These are phyloP conservation scores for Creontiades dilutus DNA, from an alignment of 2,888 invertebrate genomes.

Conservation along the genomic window DNA sequence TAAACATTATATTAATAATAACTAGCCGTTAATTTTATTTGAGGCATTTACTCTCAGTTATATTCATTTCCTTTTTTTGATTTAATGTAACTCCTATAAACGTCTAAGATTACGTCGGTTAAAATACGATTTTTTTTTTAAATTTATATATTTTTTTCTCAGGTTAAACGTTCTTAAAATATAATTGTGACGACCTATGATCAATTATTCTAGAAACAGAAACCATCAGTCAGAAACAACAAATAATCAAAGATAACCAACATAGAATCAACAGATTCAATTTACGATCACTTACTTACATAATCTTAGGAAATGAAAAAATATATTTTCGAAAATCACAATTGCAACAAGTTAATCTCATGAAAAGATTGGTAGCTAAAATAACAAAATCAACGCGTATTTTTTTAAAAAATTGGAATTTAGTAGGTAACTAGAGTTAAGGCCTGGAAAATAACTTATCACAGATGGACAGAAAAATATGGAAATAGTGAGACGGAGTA, in stretches of 20 bases:
- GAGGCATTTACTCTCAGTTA: neutral
- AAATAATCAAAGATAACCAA: neutral
- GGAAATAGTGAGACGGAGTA: too few relatives aligned
- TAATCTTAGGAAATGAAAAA: neutral
- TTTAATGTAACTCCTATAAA: neutral
- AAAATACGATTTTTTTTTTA: neutral
- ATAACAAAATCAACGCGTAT: neutral
- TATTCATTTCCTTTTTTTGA: neutral
- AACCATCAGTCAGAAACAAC: slow-evolving; percentile 6
- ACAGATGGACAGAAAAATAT: neutral
- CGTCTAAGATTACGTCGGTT: slow-evolving; percentile 15
- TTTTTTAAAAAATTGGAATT: neutral
- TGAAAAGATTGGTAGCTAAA: neutral
- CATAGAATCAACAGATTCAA: neutral
- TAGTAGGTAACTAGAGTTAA: slow-evolving; percentile 13
- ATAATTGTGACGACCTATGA: neutral
- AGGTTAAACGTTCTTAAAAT: neutral
- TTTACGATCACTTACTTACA: neutral
- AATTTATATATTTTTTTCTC: neutral
- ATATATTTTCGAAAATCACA: neutral
- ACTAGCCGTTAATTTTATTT: neutral
- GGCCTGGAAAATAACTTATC: slow-evolving; percentile 12
- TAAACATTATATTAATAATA: neutral
- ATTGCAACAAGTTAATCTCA: neutral
- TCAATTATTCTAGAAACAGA: neutral